A percentile compares a stretch with the other conserved stretches of the same genome.
phyloP scores from a whole-genome alignment of 1,140 invertebrate species.

The Magallana angulata region DNA sequence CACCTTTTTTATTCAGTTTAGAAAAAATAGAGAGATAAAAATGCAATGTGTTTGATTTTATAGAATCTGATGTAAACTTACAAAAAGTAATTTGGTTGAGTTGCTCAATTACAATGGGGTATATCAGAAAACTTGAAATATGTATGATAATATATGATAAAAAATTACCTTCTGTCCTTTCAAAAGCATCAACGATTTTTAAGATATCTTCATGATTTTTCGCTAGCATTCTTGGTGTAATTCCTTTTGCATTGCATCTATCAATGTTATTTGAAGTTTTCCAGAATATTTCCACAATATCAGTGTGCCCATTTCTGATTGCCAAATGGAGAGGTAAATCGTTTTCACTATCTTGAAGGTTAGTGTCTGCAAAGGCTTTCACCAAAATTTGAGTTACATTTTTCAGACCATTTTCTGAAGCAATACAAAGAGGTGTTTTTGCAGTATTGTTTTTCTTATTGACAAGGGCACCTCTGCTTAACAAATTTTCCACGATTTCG shows the following conservation, averaged over 20 bases:
- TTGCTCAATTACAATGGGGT: too few relatives aligned
- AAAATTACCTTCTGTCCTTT: too few relatives aligned
- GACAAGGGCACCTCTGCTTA: neutral
- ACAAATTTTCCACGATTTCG: neutral
- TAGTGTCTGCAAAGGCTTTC: neutral
- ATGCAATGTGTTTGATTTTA: too few relatives aligned
- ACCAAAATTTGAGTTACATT: neutral
- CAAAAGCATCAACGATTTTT: too few relatives aligned
- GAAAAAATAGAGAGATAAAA: too few relatives aligned
- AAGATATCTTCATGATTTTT: too few relatives aligned
- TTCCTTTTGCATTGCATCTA: neutral
- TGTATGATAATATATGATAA: too few relatives aligned
- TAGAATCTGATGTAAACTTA: too few relatives aligned
- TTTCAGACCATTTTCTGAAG: neutral
- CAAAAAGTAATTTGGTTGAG: too few relatives aligned
- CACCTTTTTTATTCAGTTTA: too few relatives aligned
- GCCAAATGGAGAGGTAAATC: constrained; percentile 3
- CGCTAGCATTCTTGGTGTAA: constrained; percentile 11
- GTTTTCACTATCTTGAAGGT: neutral
- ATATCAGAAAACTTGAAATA: too few relatives aligned
- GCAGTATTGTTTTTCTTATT: neutral
- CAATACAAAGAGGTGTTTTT: constrained; percentile 5
- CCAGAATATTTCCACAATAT: neutral
- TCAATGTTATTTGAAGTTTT: neutral
- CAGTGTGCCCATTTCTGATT: neutral